Evolutionary conservation across 2,113 vertebrate genomes (phyloP).

Genomic region (Ceyx cyanopectus): DNA sequence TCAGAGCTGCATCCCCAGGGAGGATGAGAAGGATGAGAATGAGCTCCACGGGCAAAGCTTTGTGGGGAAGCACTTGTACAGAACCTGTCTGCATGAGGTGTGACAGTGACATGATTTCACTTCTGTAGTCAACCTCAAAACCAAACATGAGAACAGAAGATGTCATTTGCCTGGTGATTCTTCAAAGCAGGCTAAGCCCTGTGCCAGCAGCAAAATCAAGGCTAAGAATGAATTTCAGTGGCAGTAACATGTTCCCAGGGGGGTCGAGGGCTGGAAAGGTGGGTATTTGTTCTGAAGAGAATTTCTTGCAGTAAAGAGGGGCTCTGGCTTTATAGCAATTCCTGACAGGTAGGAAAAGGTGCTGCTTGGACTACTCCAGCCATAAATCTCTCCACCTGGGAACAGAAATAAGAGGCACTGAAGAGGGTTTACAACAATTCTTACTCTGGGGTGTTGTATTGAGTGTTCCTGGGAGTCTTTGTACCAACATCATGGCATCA

Average conservation of each 20-base stretch:
- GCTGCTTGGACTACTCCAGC: background rate
- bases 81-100: background rate
- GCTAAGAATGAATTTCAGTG: background rate
- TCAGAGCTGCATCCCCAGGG: background rate
- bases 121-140: background rate
- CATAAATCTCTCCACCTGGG: background rate
- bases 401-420: background rate
- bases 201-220: background rate
- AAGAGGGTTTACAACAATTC: background rate
- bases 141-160: background rate
- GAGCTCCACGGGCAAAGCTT: background rate
- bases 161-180: conserved; percentile 14
- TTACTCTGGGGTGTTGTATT: no score
- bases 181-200: background rate
- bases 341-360: background rate
- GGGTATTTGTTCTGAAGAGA: background rate
- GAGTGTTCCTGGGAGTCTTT: no score
- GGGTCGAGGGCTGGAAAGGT: fast-evolving
- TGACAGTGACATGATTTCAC: background rate
- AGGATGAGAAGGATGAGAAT: background rate
- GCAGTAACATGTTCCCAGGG: background rate
- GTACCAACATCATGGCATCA: no score
- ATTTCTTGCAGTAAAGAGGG: background rate
- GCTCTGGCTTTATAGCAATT: background rate
- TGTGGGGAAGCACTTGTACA: background rate